Conservation (phyloP, 2,113 vertebrate genomes). For the Eclectus roratus region DNA sequence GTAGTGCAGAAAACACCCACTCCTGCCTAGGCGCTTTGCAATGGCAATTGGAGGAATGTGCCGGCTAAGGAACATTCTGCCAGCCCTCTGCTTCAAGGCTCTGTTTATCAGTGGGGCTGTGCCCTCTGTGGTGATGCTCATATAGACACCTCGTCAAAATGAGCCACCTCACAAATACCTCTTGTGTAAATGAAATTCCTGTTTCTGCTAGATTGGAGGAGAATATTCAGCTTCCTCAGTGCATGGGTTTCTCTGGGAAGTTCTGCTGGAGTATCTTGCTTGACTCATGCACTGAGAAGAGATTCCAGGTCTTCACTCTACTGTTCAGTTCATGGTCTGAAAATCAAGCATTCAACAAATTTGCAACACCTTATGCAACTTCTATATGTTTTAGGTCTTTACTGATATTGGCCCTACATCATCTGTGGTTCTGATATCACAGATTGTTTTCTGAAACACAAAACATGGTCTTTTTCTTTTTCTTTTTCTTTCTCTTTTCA, state of each 20-base stretch:
- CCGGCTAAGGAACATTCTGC: neutral
- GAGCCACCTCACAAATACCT: neutral
- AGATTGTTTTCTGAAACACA: neutral
- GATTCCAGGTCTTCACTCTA: neutral
- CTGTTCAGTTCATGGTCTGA: neutral
- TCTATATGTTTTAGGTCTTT: neutral
- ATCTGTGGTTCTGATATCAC: neutral
- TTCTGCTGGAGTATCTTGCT: neutral
- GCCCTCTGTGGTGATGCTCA: neutral
- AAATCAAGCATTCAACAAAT: neutral
- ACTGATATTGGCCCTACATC: neutral
- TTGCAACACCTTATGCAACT: neutral
- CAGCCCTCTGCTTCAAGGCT: neutral
- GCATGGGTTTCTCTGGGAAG: neutral
- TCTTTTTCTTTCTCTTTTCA: no score
- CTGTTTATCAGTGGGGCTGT: neutral
- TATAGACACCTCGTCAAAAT: neutral
- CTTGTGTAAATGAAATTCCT: neutral
- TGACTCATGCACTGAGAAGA: neutral
- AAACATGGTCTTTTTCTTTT: neutral
- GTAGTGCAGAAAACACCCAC: neutral
- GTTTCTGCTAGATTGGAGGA: neutral
- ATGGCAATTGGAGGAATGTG: neutral
- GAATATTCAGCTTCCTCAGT: neutral
- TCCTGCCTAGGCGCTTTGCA: neutral